These are phyloP conservation scores for Poecilia gillii DNA, from an alignment of 2,797 vertebrate species.

Conservation along the genomic window DNA sequence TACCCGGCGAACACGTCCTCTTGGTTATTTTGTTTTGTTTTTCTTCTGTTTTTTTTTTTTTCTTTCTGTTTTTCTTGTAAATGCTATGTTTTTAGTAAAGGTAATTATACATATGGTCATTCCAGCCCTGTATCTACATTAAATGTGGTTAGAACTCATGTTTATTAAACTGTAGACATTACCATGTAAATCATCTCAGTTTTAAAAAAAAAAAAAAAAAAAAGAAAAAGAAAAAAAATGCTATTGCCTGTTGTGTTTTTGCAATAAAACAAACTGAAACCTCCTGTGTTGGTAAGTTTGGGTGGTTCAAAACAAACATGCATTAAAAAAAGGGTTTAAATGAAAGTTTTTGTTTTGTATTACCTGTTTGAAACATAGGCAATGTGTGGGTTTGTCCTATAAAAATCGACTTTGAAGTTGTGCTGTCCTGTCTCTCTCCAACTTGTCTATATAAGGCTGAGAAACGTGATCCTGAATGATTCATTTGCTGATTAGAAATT, in stretches of 20 bases:
- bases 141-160: conserved; percentile 97
- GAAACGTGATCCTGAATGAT: conserved; percentile 60
- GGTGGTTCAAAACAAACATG: conserved; percentile 69
- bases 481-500: conserved; percentile 54
- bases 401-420: conserved; percentile 69
- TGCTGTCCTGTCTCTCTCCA: conserved; percentile 81
- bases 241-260: conserved; percentile 97
- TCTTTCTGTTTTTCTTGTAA: conserved; percentile 90
- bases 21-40: conserved; percentile 42
- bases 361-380: conserved; percentile 36
- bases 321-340: conserved; percentile 66
- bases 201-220: conserved; percentile 82
- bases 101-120: conserved; percentile 98
- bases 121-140: conserved; percentile 93
- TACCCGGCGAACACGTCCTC: conserved; percentile 85
- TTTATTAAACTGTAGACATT: conserved; percentile 98
- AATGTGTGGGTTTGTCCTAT: conserved; percentile 58
- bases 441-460: conserved; percentile 75
- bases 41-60: conserved; percentile 50
- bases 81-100: conserved; percentile 99
- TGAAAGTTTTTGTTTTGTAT: conserved; percentile 41
- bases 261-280: conserved; percentile 99
- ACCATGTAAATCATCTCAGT: conserved; percentile 99
- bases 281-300: conserved; percentile 99
- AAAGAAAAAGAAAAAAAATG: conserved; percentile 58